Evolutionary conservation across 2,113 vertebrate genomes (phyloP), one percentile per base, ranked within the genome.

Genomic region (Scytalopus superciliaris): DNA sequence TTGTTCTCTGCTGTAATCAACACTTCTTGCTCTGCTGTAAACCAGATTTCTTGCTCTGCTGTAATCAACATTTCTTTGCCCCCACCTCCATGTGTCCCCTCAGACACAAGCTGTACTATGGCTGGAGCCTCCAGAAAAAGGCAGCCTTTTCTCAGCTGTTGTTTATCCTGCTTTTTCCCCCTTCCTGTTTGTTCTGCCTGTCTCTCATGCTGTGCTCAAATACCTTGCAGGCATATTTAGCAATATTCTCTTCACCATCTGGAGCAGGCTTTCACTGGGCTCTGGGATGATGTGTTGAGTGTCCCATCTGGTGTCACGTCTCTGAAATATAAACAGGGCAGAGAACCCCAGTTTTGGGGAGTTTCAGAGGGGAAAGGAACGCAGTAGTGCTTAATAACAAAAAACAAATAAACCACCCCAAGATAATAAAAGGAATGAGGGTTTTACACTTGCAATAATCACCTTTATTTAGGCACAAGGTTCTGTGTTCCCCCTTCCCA

Each of bases 211-310:
- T 84, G 80, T 64, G 81, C 79, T 89, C 82, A 90, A 78, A 88
- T 64, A 96, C 76, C 89, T 93, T 69, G 55, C 57, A 93, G 89
- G 82, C 84, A 62, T 25, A 90, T 93, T 97, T 94, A 91, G 75
- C 72, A 79, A 60, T 66, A 74, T 90, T 93, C 87, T 2, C 82
- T 94, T 87, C 68, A 50, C 94, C 84, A 96, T 95, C 89, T 97
- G 94, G 89, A 93, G 5, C 89, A 94, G 92, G 67, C 66, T 93
- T 85, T 90, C 73, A 77, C 68, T 66, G 35, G 1, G 60, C 69
- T 82, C 87, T 10, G 40, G 89, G 84, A 27, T 83, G 83, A 66
- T 4, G 5, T 3, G 5, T 62, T 89, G 63, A 86, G 69, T 83
- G 82, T 37, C 91, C 89, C 91, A 93, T 92, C 89, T 94, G 93